These are phyloP conservation scores for Drosophila hydei DNA, from an alignment of 1,140 invertebrate genomes.

Conservation along the genomic window DNA sequence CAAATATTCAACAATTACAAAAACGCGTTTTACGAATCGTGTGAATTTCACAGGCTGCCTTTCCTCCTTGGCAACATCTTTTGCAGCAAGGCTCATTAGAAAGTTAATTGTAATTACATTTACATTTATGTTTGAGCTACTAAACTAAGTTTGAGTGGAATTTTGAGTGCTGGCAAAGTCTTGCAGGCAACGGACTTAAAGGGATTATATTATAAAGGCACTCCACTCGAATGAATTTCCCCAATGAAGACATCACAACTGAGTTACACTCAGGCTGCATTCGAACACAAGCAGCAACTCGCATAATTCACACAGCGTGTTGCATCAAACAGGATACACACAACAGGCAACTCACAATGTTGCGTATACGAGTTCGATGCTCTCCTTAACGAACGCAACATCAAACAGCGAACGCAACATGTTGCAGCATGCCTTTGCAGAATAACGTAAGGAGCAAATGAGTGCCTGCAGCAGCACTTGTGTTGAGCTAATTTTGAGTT, in stretches of 20 bases:
- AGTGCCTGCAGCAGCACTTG: neutral
- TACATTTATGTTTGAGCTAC: slow-evolving; percentile 45
- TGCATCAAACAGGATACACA: slow-evolving; percentile 31
- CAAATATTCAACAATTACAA: slow-evolving; percentile 58
- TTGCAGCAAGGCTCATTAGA: slow-evolving; percentile 41
- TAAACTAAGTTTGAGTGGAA: slow-evolving; percentile 1
- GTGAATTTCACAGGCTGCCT: slow-evolving; percentile 20
- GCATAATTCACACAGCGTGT: slow-evolving; percentile 5
- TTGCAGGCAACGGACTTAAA: neutral
- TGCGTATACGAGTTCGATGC: slow-evolving; percentile 16
- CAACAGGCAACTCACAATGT: slow-evolving; percentile 12
- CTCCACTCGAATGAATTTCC: slow-evolving; percentile 9
- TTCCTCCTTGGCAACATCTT: neutral
- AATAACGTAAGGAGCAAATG: neutral
- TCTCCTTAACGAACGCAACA: slow-evolving; percentile 18
- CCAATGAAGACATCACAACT: slow-evolving; percentile 19
- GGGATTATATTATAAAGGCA: neutral
- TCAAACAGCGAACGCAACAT: slow-evolving; percentile 1
- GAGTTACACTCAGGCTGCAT: slow-evolving; percentile 20
- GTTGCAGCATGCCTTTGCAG: slow-evolving; percentile 9
- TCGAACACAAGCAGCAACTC: slow-evolving; percentile 8
- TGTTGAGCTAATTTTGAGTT: slow-evolving; percentile 6
- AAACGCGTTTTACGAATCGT: slow-evolving; percentile 3
- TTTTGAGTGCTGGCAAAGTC: slow-evolving; percentile 16
- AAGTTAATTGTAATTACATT: slow-evolving; percentile 57